Conservation (phyloP, 2,888 invertebrate genomes). For the Perizoma affinitatum region DNA sequence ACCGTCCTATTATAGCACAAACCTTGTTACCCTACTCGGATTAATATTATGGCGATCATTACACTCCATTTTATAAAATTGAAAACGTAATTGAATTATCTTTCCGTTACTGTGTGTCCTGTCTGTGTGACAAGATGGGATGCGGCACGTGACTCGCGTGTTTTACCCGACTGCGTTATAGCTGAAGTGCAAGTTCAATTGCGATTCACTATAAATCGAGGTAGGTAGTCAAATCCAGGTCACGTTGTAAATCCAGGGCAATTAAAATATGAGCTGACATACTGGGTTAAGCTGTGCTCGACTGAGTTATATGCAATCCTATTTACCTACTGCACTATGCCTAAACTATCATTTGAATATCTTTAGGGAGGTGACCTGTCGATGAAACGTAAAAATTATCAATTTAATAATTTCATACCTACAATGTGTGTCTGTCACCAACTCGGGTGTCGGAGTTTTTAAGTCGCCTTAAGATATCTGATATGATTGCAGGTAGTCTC, state of each 20-base stretch:
- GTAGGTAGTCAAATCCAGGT: slow-evolving; percentile 6
- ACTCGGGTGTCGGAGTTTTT: too few relatives aligned
- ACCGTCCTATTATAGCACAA: slow-evolving; percentile 75
- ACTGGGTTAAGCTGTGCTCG: slow-evolving; percentile 30
- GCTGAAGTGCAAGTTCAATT: too few relatives aligned
- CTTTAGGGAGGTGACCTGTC: slow-evolving; percentile 46
- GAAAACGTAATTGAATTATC: slow-evolving; percentile 63
- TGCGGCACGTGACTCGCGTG: background rate
- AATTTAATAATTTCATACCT: too few relatives aligned
- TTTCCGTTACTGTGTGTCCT: slow-evolving; percentile 27
- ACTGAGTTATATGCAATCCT: slow-evolving; percentile 52
- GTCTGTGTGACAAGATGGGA: slow-evolving; percentile 3
- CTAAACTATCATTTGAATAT: slow-evolving; percentile 76
- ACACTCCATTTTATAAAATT: slow-evolving; percentile 62
- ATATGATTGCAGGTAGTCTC: too few relatives aligned
- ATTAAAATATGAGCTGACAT: slow-evolving; percentile 26
- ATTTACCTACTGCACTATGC: slow-evolving; percentile 61
- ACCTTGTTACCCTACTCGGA: slow-evolving; percentile 81
- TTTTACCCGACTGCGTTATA: background rate
- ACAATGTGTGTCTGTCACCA: too few relatives aligned
- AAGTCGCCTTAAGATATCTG: too few relatives aligned
- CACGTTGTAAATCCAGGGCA: slow-evolving; percentile 23
- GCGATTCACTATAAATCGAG: too few relatives aligned
- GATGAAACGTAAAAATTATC: background rate
- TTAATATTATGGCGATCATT: slow-evolving; percentile 74